phyloP scores from a whole-genome alignment of 2,888 invertebrate species.

The Anorthoa munda region DNA sequence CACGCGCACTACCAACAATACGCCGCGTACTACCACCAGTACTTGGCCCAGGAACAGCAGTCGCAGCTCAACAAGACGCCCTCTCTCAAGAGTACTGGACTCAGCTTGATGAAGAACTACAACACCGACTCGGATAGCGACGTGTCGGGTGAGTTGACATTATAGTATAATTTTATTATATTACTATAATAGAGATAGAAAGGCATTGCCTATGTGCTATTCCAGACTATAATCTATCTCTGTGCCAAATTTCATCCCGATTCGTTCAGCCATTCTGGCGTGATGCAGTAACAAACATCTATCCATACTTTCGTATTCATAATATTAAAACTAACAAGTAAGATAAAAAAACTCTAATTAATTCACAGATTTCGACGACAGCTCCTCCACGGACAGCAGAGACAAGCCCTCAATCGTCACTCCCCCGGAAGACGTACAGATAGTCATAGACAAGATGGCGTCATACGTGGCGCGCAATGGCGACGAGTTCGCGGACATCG shows the following conservation, averaged over 20 bases:
- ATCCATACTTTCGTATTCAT: too few relatives aligned
- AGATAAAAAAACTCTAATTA: too few relatives aligned
- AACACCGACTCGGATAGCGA: conserved; percentile 90
- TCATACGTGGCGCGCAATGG: conserved; percentile 99
- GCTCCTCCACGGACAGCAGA: conserved; percentile 79
- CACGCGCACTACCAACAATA: conserved; percentile 70
- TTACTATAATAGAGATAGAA: too few relatives aligned
- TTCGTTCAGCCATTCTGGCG: too few relatives aligned
- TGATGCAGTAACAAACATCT: too few relatives aligned
- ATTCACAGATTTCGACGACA: conserved; percentile 81
- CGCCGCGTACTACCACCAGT: conserved; percentile 78
- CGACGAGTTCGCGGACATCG: conserved; percentile 97
- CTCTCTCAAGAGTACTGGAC: conserved; percentile 80
- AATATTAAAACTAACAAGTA: too few relatives aligned
- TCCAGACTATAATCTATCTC: too few relatives aligned
- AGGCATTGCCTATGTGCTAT: too few relatives aligned
- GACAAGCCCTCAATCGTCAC: conserved; percentile 86
- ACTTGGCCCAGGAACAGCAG: conserved; percentile 63
- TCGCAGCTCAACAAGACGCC: conserved; percentile 51
- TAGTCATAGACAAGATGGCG: conserved; percentile 99
- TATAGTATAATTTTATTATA: too few relatives aligned
- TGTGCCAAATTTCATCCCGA: too few relatives aligned
- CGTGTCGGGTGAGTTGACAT: conserved; percentile 74
- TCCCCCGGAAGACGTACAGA: conserved; percentile 95
- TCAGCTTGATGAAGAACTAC: conserved; percentile 91